Conservation (phyloP, 2,113 vertebrate species). For the Scortum barcoo region DNA sequence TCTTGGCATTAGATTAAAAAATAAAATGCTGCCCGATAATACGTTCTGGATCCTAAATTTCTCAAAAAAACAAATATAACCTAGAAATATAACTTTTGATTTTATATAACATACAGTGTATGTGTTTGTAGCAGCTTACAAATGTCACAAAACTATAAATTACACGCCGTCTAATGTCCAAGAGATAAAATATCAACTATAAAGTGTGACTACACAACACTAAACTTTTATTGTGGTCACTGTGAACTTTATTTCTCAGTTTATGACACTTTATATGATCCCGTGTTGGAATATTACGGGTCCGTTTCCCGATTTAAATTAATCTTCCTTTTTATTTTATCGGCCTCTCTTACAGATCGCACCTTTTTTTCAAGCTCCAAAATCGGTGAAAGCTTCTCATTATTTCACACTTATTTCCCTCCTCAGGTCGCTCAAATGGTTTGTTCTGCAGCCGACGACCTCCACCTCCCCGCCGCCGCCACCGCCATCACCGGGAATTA, state of each 20-base stretch:
- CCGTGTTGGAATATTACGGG: background rate
- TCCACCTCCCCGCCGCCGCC: background rate
- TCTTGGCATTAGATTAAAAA: too few relatives aligned
- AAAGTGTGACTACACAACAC: background rate
- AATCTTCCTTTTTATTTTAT: constrained; percentile 15
- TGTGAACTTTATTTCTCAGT: constrained; percentile 4
- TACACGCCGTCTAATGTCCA: background rate
- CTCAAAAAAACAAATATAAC: background rate
- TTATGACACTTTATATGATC: constrained; percentile 3
- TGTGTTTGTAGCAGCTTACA: background rate
- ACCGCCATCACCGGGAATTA: constrained; percentile 16
- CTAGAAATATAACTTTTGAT: background rate
- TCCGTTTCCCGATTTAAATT: background rate
- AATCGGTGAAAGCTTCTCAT: background rate
- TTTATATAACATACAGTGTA: background rate
- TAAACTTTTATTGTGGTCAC: constrained; percentile 1
- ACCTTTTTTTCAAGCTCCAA: background rate
- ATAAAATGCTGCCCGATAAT: background rate
- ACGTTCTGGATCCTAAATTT: background rate
- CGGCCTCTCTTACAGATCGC: background rate
- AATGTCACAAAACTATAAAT: constrained; percentile 8
- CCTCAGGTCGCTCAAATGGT: background rate
- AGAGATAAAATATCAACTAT: constrained; percentile 5
- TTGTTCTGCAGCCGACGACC: constrained; percentile 22
- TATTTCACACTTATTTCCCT: background rate